These are phyloP conservation scores for Coenobita brevimanus DNA, from an alignment of 1,140 invertebrate species.

Conservation along the genomic window DNA sequence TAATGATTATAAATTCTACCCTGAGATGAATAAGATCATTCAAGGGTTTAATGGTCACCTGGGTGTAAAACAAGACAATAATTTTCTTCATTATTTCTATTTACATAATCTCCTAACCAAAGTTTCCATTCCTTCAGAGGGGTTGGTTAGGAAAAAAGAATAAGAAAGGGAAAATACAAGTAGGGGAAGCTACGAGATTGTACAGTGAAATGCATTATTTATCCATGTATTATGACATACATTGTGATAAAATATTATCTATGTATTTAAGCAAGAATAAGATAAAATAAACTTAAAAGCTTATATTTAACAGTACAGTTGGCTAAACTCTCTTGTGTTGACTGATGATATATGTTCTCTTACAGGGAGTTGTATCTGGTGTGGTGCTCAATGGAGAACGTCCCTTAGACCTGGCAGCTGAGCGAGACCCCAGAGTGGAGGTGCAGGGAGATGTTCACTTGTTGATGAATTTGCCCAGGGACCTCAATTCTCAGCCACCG, in stretches of 20 bases:
- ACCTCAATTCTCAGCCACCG: constrained; percentile 7
- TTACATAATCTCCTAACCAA: not conserved
- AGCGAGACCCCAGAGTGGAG: constrained; percentile 83
- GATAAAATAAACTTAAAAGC: too few relatives aligned
- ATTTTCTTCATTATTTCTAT: not conserved
- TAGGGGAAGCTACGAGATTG: too few relatives aligned
- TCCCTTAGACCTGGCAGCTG: constrained; percentile 88
- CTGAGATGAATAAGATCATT: too few relatives aligned
- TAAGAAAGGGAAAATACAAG: too few relatives aligned
- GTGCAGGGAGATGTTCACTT: constrained; percentile 77
- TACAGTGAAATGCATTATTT: too few relatives aligned
- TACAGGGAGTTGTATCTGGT: constrained; percentile 90
- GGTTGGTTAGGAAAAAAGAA: too few relatives aligned
- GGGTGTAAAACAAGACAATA: not conserved
- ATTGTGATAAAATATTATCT: too few relatives aligned
- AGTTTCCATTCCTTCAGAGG: not conserved
- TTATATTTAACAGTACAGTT: not conserved
- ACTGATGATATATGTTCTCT: constrained; percentile 71
- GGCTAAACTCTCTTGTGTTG: not conserved
- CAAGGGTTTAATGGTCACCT: too few relatives aligned
- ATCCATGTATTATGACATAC: too few relatives aligned
- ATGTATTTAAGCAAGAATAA: too few relatives aligned
- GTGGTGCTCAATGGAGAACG: constrained; percentile 89
- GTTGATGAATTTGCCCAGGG: constrained; percentile 71
- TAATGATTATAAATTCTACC: too few relatives aligned